These are phyloP conservation scores for Cairina moschata DNA, from an alignment of 2,113 vertebrate genomes.

Conservation along the genomic window DNA sequence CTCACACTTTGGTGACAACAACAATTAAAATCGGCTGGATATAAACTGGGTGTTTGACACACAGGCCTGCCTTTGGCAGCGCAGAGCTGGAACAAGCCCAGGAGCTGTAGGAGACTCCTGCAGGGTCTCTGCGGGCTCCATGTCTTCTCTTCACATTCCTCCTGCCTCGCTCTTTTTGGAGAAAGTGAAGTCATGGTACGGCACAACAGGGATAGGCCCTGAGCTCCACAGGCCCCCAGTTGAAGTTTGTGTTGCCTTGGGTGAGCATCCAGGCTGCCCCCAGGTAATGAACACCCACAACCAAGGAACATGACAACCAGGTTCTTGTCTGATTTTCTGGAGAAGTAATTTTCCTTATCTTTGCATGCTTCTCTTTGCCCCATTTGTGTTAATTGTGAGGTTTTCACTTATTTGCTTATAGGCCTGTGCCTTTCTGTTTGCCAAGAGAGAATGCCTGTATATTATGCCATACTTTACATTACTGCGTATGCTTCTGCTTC, in stretches of 20 bases:
- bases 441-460: neutral
- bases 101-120: neutral
- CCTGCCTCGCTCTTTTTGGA: neutral
- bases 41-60: neutral
- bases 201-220: neutral
- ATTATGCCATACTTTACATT: neutral
- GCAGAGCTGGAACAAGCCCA: neutral
- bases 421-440: neutral
- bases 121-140: neutral
- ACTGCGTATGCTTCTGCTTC: neutral
- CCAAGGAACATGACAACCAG: neutral
- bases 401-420: neutral
- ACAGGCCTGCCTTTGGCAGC: neutral
- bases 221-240: neutral
- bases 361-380: neutral
- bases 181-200: neutral
- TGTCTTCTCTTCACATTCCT: neutral
- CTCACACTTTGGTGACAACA: neutral
- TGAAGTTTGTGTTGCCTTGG: neutral
- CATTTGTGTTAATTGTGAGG: neutral
- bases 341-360: neutral
- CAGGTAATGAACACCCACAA: accelerated
- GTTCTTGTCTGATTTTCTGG: neutral
- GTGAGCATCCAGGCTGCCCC: neutral
- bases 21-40: neutral